These are phyloP conservation scores for Cyclina sinensis DNA, from an alignment of 1,140 invertebrate genomes.

Conservation along the genomic window DNA sequence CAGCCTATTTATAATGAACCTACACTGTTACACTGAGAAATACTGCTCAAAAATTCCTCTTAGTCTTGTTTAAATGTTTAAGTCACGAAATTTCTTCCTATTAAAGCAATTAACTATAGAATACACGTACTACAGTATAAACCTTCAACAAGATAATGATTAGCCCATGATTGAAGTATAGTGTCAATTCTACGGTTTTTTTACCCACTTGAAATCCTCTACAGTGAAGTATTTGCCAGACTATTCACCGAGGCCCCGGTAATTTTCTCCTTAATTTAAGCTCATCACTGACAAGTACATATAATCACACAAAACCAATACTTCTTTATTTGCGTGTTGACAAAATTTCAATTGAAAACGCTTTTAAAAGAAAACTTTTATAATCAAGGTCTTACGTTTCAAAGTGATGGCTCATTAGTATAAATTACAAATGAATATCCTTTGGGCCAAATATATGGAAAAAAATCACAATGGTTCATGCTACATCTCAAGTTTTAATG, in stretches of 20 bases:
- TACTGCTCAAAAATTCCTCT: too few relatives aligned
- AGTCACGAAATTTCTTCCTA: too few relatives aligned
- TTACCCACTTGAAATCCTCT: not conserved
- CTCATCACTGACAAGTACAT: not conserved
- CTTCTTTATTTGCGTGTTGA: not conserved
- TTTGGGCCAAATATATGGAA: not conserved
- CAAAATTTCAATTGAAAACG: not conserved
- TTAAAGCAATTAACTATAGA: too few relatives aligned
- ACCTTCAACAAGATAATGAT: not conserved
- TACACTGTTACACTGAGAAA: too few relatives aligned
- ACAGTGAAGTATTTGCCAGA: not conserved
- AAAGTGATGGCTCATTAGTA: not conserved
- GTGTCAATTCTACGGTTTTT: not conserved
- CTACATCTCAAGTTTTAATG: too few relatives aligned
- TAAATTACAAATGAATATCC: not conserved
- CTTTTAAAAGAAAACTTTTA: not conserved
- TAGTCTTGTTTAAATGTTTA: too few relatives aligned
- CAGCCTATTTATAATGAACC: too few relatives aligned
- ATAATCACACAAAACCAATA: conserved; percentile 4
- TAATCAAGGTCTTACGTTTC: not conserved
- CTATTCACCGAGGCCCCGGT: not conserved
- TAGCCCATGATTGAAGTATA: not conserved
- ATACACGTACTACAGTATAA: too few relatives aligned
- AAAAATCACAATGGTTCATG: not conserved
- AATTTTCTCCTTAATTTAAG: not conserved